Evolutionary conservation across 1,140 invertebrate species (phyloP).

Genomic region (Leucophenga varia): DNA sequence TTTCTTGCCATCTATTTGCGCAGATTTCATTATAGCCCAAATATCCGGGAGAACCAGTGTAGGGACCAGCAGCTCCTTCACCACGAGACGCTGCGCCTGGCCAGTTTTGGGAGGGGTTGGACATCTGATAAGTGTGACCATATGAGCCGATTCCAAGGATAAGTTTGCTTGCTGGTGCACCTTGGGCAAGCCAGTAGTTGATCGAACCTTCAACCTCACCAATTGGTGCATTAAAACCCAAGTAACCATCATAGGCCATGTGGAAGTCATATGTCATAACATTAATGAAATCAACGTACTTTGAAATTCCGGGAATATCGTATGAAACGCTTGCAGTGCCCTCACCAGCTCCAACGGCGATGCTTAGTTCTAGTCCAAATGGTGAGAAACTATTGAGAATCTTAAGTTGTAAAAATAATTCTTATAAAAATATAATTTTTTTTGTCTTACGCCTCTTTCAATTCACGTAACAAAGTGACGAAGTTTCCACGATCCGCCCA

Average conservation of each 20-base stretch:
- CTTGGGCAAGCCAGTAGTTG: conserved; percentile 51
- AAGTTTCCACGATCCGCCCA: conserved; percentile 59
- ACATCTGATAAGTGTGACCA: conserved; percentile 66
- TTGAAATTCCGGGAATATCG: conserved; percentile 59
- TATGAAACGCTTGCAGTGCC: conserved; percentile 61
- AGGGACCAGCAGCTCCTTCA: conserved; percentile 66
- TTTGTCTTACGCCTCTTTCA: conserved; percentile 60
- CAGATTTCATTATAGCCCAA: conserved; percentile 76
- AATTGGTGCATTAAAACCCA: conserved; percentile 64
- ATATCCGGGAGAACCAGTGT: conserved; percentile 68
- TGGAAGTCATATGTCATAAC: conserved; percentile 74
- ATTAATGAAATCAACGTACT: conserved; percentile 64
- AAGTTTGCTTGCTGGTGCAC: conserved; percentile 61
- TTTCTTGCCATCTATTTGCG: conserved; percentile 34
- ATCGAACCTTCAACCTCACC: conserved; percentile 51
- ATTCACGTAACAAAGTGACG: conserved; percentile 61
- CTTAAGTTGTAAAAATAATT: too few species aligned
- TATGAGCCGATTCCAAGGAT: conserved; percentile 69
- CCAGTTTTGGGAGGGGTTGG: conserved; percentile 55
- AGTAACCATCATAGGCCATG: conserved; percentile 57
- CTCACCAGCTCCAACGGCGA: conserved; percentile 64
- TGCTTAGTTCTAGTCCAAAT: conserved; percentile 60
- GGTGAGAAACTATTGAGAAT: conserved; percentile 59
- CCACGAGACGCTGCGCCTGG: conserved; percentile 62
- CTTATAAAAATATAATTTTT: too few species aligned